These are phyloP conservation scores for Takifugu bimaculatus DNA, from an alignment of 2,113 vertebrate genomes.

Conservation along the genomic window DNA sequence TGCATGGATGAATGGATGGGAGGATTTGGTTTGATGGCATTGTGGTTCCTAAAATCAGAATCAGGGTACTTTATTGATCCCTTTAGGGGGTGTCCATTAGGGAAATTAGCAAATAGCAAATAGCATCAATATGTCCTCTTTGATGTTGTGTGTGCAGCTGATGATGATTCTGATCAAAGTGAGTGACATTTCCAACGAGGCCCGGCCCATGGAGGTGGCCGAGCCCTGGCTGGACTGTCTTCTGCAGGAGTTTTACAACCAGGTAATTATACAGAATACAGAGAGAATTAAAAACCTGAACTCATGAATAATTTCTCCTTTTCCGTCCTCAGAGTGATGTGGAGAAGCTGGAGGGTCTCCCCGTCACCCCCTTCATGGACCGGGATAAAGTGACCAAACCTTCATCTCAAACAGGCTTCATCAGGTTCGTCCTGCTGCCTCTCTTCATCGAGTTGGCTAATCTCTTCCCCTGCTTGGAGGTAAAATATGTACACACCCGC, in stretches of 20 bases:
- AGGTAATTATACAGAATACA: slow-evolving; percentile 52
- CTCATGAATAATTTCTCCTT: not conserved
- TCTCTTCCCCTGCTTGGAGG: slow-evolving; percentile 78
- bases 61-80: too few relatives aligned
- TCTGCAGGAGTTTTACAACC: slow-evolving; percentile 81
- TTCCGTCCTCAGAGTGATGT: slow-evolving; percentile 69
- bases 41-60: not conserved
- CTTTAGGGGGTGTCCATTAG: too few relatives aligned
- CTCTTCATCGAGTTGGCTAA: slow-evolving; percentile 77
- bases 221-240: slow-evolving; percentile 81
- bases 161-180: slow-evolving; percentile 82
- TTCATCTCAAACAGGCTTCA: slow-evolving; percentile 78
- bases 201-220: slow-evolving; percentile 77
- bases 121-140: not conserved
- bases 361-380: slow-evolving; percentile 80
- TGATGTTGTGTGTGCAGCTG: slow-evolving; percentile 50
- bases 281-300: too few relatives aligned
- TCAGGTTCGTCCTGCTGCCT: slow-evolving; percentile 77
- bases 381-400: slow-evolving; percentile 79
- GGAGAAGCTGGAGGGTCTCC: slow-evolving; percentile 80
- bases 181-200: slow-evolving; percentile 80
- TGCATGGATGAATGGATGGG: too few relatives aligned
- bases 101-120: too few relatives aligned
- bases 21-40: not conserved
- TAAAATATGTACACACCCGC: slow-evolving; percentile 15